Evolutionary conservation across 2,113 vertebrate genomes (phyloP).

Genomic region (Hypomesus transpacificus): DNA sequence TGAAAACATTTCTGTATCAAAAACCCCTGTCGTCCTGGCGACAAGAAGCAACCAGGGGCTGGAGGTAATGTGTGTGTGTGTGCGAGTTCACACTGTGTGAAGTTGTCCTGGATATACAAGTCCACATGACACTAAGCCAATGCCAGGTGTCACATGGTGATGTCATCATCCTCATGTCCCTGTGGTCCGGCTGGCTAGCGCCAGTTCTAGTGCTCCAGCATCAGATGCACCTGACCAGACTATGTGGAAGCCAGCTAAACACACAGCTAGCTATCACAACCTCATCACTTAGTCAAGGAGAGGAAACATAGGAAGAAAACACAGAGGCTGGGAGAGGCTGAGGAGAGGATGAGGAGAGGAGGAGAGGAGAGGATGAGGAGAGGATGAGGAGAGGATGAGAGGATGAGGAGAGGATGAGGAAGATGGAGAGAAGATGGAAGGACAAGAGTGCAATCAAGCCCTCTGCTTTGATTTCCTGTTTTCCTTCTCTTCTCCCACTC

Average conservation of each 20-base stretch:
- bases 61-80: constrained; percentile 8
- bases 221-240: constrained; percentile 43
- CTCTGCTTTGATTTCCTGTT: neutral
- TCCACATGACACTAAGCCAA: no score
- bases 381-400: neutral
- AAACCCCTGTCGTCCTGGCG: constrained; percentile 22
- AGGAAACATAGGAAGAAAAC: neutral
- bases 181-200: no score
- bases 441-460: constrained; percentile 18
- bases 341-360: neutral
- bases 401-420: neutral
- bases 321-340: neutral
- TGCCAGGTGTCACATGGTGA: constrained; percentile 21
- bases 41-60: constrained; percentile 28
- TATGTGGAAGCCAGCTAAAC: constrained; percentile 42
- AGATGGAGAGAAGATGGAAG: no score
- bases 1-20: constrained; percentile 49
- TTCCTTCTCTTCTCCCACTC: neutral
- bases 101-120: neutral
- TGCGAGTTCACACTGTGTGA: constrained; percentile 1
- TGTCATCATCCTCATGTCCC: no score
- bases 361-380: neutral
- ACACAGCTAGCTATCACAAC: neutral
- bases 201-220: constrained; percentile 17
- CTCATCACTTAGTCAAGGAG: neutral